A percentile compares a stretch with the other conserved stretches of the same genome.
Evolutionary conservation across 2,888 invertebrate genomes (phyloP).

Genomic region (Drosophila diplacantha): DNA sequence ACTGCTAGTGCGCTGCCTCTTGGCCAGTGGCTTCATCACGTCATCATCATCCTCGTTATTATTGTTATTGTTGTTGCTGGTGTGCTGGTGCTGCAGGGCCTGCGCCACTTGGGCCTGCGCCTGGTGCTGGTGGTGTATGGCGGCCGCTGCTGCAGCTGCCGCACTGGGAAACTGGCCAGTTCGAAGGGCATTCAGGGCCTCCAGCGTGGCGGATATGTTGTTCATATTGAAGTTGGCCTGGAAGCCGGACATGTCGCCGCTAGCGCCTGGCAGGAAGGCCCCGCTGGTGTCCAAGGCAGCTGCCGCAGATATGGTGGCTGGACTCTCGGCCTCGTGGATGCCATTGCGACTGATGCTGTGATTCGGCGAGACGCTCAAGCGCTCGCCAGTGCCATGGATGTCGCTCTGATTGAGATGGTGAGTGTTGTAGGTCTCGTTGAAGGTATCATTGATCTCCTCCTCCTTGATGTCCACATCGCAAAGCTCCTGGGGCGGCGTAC

Average conservation of each 20-base stretch:
- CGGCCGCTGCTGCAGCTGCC: slow-evolving; percentile 74
- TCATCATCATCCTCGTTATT: slow-evolving; percentile 69
- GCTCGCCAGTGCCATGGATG: slow-evolving; percentile 60
- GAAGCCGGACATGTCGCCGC: slow-evolving; percentile 73
- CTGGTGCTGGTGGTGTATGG: slow-evolving; percentile 73
- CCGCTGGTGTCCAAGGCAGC: slow-evolving; percentile 48
- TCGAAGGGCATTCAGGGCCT: slow-evolving; percentile 76
- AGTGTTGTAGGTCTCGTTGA: slow-evolving; percentile 73
- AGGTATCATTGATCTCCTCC: slow-evolving; percentile 74
- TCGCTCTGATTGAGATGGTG: slow-evolving; percentile 57
- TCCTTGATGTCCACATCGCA: slow-evolving; percentile 77
- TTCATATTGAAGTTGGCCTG: slow-evolving; percentile 76
- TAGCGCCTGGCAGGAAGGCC: slow-evolving; percentile 57
- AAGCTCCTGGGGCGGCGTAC: slow-evolving; percentile 76
- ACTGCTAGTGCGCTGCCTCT: slow-evolving; percentile 71
- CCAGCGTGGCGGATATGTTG: slow-evolving; percentile 77
- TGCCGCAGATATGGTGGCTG: slow-evolving; percentile 44
- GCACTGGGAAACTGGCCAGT: slow-evolving; percentile 75
- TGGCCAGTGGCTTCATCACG: slow-evolving; percentile 55
- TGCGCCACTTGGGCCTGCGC: slow-evolving; percentile 60
- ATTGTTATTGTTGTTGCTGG: slow-evolving; percentile 40
- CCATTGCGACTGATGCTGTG: slow-evolving; percentile 62
- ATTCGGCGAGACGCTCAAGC: slow-evolving; percentile 65
- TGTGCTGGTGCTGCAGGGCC: slow-evolving; percentile 64
- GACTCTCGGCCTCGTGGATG: slow-evolving; percentile 57